Evolutionary conservation across 2,888 invertebrate genomes (phyloP).

Genomic region (Andricus curvator): DNA sequence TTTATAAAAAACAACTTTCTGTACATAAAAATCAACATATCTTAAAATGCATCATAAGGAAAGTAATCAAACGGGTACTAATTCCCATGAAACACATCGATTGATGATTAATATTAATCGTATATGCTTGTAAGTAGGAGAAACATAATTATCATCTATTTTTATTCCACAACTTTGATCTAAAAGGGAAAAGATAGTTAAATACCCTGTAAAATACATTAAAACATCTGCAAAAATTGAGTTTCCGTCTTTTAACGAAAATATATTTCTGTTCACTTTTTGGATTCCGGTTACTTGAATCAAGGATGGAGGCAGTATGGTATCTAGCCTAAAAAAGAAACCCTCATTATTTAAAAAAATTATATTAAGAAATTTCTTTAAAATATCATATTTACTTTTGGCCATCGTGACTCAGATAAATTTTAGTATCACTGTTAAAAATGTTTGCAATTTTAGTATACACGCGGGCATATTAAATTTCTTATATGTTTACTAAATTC

Average conservation of each 20-base stretch:
- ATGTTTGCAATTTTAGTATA: too few relatives aligned
- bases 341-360: too few relatives aligned
- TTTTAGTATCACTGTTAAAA: too few relatives aligned
- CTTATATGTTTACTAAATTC: too few relatives aligned
- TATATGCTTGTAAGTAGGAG: slow-evolving; percentile 87
- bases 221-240: slow-evolving; percentile 83
- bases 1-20: too few relatives aligned
- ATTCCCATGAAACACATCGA: slow-evolving; percentile 88
- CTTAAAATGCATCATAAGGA: slow-evolving; percentile 80
- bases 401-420: too few relatives aligned
- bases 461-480: too few relatives aligned
- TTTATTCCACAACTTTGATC: slow-evolving; percentile 80
- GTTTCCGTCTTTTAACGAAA: slow-evolving; percentile 82
- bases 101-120: slow-evolving; percentile 86
- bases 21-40: not conserved
- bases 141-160: slow-evolving; percentile 79
- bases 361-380: too few relatives aligned
- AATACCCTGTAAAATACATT: slow-evolving; percentile 88
- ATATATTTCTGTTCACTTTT: slow-evolving; percentile 79
- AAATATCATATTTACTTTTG: too few relatives aligned
- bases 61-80: slow-evolving; percentile 85
- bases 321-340: slow-evolving; percentile 73
- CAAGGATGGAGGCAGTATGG: slow-evolving; percentile 79
- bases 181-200: slow-evolving; percentile 85
- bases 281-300: slow-evolving; percentile 81